Base-by-base conservation (phyloP, 2,797 vertebrate genomes). In the Pangasius larnaudii region DNA sequence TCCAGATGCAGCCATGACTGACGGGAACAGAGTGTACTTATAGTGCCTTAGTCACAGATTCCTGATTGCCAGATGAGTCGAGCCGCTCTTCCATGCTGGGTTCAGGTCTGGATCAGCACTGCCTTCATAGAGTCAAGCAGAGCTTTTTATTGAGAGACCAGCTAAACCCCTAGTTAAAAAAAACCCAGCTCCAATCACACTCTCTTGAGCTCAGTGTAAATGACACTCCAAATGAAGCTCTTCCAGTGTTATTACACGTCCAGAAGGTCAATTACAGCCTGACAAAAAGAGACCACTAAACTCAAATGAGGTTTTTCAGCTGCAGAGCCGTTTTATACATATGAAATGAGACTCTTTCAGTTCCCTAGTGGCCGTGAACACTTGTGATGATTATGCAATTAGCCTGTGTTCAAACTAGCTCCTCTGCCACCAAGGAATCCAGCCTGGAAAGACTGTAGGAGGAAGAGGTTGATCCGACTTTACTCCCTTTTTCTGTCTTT, bases 301-400 rank as follows among this genome's bases (percentile, higher is more conserved):
- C 78, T 82, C 71, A 86, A 49, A 83, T 65, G 27, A 82, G 84
- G 9, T 36, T 74, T 86, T 75, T 86, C 78, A 86, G 65, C 79
- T 71, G 36, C 72, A 30, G 18, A 56, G 79, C 79, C 39, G 58
- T 59, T 42, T 86, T 42, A 74, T 82, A 86, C 84, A 80, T 75
- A 53, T 71, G 42, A 86, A 88, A 88, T 82, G 46, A 89, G 87
- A 63, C 84, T 75, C 88, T 78, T 85, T 75, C 42, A 39, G 78
- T 74, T 72, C 83, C 83, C 83, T 49, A 72, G 75, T 89, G 84
- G 78, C 36, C 79, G 3, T 42, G 78, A 89, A 58, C 77, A 90
- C 69, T 92, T 39, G 90, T 88, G 85, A 78, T 86, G 91, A 93
- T 95, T 94, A 91, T 93, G 93, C 95, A 95, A 95, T 94, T 91